Conservation (phyloP, 2,888 invertebrate genomes). For the Lomographa bimaculata region DNA sequence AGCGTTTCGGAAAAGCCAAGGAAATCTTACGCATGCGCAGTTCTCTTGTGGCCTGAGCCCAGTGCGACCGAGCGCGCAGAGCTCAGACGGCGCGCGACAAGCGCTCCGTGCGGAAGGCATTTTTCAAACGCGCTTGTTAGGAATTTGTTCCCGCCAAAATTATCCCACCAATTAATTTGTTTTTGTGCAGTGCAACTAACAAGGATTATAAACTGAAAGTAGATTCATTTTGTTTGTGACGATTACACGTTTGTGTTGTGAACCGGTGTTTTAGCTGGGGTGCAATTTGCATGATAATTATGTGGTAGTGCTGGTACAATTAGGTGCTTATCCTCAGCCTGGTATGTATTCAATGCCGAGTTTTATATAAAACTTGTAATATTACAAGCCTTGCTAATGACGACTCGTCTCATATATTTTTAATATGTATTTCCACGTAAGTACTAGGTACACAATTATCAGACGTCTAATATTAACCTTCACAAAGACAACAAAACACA, state of each 20-base stretch:
- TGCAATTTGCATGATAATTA: conserved; percentile 61
- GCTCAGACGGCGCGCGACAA: conserved; percentile 64
- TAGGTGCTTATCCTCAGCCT: conserved; percentile 43
- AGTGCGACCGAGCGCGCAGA: conserved; percentile 44
- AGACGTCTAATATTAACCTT: too few relatives aligned
- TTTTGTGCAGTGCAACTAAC: conserved; percentile 19
- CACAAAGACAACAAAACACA: too few relatives aligned
- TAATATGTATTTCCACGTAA: too few relatives aligned
- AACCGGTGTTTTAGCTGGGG: conserved; percentile 43
- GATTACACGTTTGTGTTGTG: conserved; percentile 27
- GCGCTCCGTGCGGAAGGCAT: conserved; percentile 64
- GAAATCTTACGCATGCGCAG: conserved; percentile 74
- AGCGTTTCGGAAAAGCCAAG: conserved; percentile 58
- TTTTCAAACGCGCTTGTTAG: conserved; percentile 22
- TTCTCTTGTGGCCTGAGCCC: conserved; percentile 56
- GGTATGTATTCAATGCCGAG: conserved; percentile 65
- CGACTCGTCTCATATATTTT: conserved; percentile 7
- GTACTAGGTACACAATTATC: too few relatives aligned
- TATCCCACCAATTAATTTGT: conserved; percentile 1
- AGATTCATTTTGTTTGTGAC: conserved; percentile 22
- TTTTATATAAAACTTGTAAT: too few relatives aligned
- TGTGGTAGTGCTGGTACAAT: conserved; percentile 41
- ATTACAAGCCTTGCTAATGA: conserved; percentile 14
- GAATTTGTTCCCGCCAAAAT: conserved; percentile 23
- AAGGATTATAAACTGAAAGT: too few relatives aligned